Conservation (phyloP, 2,797 vertebrate genomes). For the Chloroceryle amazona region DNA sequence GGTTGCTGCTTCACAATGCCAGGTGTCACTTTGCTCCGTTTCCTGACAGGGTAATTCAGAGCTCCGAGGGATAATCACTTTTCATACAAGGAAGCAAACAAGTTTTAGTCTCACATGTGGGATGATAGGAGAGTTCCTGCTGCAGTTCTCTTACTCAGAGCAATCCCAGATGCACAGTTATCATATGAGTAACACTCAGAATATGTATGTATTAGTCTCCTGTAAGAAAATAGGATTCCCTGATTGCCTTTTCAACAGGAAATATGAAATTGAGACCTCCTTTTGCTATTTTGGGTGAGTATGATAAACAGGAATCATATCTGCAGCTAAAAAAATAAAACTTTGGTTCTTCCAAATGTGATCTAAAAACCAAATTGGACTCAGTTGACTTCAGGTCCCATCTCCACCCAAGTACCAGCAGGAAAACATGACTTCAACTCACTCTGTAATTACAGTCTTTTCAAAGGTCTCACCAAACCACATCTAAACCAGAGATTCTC, state of each 20-base stretch:
- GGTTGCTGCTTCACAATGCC: not conserved
- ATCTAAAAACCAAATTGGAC: constrained; percentile 36
- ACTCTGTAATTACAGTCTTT: not conserved
- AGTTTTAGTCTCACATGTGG: not conserved
- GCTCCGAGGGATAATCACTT: not conserved
- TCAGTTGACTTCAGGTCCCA: constrained; percentile 40
- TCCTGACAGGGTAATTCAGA: not conserved
- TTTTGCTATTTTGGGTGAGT: constrained; percentile 34
- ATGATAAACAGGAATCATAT: constrained; percentile 66
- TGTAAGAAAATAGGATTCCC: constrained; percentile 4
- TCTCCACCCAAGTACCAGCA: constrained; percentile 26
- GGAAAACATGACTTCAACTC: constrained; percentile 37
- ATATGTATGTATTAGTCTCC: not conserved
- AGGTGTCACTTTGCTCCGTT: not conserved
- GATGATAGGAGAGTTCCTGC: not conserved
- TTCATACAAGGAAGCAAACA: not conserved
- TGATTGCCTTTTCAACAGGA: constrained; percentile 31
- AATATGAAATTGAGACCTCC: constrained; percentile 38
- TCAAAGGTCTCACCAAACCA: constrained; percentile 3
- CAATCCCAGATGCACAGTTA: not conserved
- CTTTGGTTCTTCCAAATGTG: constrained; percentile 31
- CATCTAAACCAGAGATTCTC: constrained; percentile 29
- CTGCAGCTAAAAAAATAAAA: constrained; percentile 64
- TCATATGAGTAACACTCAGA: not conserved
- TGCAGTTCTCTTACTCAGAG: constrained; percentile 25